Evolutionary conservation across 2,797 vertebrate genomes (phyloP).

Genomic region (Xenops minutus): DNA sequence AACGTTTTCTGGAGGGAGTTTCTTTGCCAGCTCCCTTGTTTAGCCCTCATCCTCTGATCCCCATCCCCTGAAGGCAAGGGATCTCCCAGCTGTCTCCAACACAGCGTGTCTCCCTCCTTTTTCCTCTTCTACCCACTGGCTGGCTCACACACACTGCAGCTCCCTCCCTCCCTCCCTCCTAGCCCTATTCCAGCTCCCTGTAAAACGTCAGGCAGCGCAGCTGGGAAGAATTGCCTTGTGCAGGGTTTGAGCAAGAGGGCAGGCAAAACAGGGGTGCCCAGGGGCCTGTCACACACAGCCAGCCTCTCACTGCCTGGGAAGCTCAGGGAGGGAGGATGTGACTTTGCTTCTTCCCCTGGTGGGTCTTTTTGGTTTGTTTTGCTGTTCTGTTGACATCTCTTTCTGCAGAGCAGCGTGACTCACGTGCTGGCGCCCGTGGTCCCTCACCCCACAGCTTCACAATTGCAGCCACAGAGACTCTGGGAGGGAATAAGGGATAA

Average conservation of each 20-base stretch:
- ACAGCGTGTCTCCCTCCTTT: not conserved
- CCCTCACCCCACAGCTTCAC: not conserved
- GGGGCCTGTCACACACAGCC: not conserved
- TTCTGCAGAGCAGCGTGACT: not conserved
- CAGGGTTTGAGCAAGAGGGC: not conserved
- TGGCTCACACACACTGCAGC: accelerated
- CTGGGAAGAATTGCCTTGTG: not conserved
- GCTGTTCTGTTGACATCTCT: not conserved
- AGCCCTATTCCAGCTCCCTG: not conserved
- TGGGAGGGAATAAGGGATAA: not conserved
- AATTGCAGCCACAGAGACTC: not conserved
- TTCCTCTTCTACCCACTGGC: not conserved
- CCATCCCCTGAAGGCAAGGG: not conserved
- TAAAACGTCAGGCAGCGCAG: not conserved
- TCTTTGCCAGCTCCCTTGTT: not conserved
- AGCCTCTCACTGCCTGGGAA: accelerated
- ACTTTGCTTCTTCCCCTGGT: accelerated
- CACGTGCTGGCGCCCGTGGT: accelerated
- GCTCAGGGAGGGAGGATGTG: not conserved
- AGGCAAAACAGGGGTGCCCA: not conserved
- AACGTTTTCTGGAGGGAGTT: not conserved
- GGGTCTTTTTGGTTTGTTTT: not conserved
- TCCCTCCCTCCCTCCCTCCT: not conserved
- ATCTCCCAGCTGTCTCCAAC: not conserved
- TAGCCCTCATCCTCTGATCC: not conserved